Percentiles rank a stretch among this genome's conserved stretches.
These are phyloP conservation scores for Mungos mungo DNA, from an alignment of 2,113 vertebrate genomes.

Conservation along the genomic window DNA sequence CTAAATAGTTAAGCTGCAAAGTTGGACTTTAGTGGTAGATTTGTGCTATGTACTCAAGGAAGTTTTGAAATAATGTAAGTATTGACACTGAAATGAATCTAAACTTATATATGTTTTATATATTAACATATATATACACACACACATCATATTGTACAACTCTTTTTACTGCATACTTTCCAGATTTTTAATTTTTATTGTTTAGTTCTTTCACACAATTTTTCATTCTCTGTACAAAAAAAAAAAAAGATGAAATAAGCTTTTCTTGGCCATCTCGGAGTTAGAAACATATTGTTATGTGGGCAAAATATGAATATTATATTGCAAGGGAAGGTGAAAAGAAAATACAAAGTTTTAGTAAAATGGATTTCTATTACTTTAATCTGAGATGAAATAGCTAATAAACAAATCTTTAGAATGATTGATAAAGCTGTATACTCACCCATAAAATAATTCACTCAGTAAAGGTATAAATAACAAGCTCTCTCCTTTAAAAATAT, in stretches of 20 bases:
- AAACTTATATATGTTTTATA: background rate
- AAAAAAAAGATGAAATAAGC: background rate
- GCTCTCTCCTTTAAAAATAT: background rate
- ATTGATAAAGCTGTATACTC: background rate
- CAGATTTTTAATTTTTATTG: background rate
- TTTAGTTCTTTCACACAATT: background rate
- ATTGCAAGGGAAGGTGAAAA: background rate
- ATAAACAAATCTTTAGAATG: background rate
- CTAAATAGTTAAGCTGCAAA: background rate
- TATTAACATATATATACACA: no score
- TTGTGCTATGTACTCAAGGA: background rate
- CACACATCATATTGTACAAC: background rate
- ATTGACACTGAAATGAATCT: background rate
- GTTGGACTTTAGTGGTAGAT: background rate
- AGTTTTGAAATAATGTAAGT: background rate
- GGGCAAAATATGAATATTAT: background rate
- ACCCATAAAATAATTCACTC: background rate
- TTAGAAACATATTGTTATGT: background rate
- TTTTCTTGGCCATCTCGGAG: background rate
- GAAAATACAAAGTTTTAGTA: background rate
- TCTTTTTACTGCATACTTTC: background rate
- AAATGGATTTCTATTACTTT: background rate
- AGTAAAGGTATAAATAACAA: background rate
- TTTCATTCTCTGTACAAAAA: background rate
- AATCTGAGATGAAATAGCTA: background rate